Conservation (phyloP, 2,797 vertebrate species). For the Podarcis lilfordi region DNA sequence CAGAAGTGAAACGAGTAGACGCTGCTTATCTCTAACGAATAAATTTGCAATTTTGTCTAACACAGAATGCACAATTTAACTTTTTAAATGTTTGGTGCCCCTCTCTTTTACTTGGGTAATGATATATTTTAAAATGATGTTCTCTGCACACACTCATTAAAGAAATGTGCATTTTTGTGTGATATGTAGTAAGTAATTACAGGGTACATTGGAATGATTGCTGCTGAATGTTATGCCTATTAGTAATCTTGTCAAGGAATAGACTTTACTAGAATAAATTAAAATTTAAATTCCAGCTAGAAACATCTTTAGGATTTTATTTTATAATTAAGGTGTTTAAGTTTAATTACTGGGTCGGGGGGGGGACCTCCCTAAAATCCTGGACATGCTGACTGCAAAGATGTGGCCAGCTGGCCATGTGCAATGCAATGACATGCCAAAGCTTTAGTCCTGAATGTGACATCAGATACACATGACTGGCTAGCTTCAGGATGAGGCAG, state of each 20-base stretch:
- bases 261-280: conserved; percentile 49
- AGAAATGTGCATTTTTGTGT: background rate
- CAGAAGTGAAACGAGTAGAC: background rate
- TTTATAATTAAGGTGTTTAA: background rate
- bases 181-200: conserved; percentile 60
- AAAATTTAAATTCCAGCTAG: conserved; percentile 3
- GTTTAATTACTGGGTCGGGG: background rate
- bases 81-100: background rate
- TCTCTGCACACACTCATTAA: conserved; percentile 55
- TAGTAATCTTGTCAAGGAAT: conserved; percentile 52
- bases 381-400: background rate
- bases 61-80: conserved; percentile 36
- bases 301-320: background rate
- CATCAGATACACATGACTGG: background rate
- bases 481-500: background rate
- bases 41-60: conserved; percentile 42
- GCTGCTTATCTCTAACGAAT: conserved; percentile 24
- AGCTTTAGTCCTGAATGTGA: background rate
- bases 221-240: conserved; percentile 49
- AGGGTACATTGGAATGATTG: conserved; percentile 47
- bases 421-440: background rate
- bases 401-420: background rate
- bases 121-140: conserved; percentile 24
- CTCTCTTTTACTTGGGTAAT: conserved; percentile 42
- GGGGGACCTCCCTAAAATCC: background rate